Conservation (phyloP, 2,113 vertebrate species). For the Pomatostomus ruficeps region DNA sequence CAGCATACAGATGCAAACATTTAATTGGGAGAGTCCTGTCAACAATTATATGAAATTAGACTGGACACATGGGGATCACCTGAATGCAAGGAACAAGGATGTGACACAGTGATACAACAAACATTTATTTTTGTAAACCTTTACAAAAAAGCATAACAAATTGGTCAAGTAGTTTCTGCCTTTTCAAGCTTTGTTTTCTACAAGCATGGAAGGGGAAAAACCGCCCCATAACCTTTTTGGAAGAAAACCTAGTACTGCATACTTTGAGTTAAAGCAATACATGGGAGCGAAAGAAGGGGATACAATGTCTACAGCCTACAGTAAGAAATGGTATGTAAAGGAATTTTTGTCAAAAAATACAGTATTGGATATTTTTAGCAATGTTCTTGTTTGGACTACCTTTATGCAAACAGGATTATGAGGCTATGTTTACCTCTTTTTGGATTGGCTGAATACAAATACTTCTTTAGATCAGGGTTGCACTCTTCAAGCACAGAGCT, state of each 20-base stretch:
- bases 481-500: neutral
- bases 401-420: neutral
- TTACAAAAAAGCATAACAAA: neutral
- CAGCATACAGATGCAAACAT: neutral
- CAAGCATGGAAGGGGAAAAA: neutral
- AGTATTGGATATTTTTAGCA: neutral
- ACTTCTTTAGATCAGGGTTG: neutral
- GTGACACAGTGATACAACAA: neutral
- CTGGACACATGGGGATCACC: neutral
- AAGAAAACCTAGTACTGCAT: neutral
- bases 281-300: neutral
- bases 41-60: neutral
- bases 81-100: neutral
- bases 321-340: neutral
- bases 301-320: fast-evolving
- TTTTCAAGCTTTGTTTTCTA: neutral
- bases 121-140: neutral
- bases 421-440: neutral
- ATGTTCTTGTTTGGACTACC: neutral
- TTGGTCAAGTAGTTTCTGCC: neutral
- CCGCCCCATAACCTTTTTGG: neutral
- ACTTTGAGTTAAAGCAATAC: neutral
- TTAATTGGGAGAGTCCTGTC: neutral
- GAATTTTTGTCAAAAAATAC: neutral
- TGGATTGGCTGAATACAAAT: neutral